Evolutionary conservation across 2,113 vertebrate species (phyloP), one percentile per base, ranked within the genome.

Genomic region (Platycercus adscitus): DNA sequence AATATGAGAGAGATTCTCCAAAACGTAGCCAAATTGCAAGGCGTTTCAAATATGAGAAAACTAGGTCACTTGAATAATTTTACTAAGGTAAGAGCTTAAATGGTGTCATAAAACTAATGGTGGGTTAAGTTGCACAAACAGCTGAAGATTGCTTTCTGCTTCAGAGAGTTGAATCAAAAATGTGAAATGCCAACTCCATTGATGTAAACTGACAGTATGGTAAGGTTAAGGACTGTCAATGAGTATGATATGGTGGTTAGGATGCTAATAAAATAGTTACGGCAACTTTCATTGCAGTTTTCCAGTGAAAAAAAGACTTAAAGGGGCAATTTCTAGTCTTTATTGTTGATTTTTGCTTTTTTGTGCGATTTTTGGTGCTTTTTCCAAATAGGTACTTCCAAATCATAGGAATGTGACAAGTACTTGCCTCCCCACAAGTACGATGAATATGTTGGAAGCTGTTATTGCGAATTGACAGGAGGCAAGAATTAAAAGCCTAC

Each of bases 11-110:
- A 99, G 97, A 99, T 99, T 96, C 99, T 99, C 56, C 99, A 99
- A 97, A 99, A 99, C 98, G 99, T 99, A 98, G 98, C 99, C 97
- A 99, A 99, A 97, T 98, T 99, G 17, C 99, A 99, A 90, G 99
- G 99, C 10, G 99, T 99, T 89, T 99, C 99, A 97, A 99, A 99
- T 98, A 99, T 99, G 99, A 99, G 99, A 95, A 99, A 99, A 97
- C 94, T 99, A 93, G 99, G 99, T 96, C 99, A 99, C 97, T 98
- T 99, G 98, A 99, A 99, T 98, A 99, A 99, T 97, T 99, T 99
- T 96, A 99, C 99, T 94, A 99, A 99, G 99, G 99, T 99, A 98
- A 98, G 98, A 82, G 37, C 70, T 78, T 68, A 61, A 89, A 35
- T 65, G 6, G 2, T 84, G 13, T 71, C 37, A 41, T 21, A 66